Percentiles rank a stretch among this genome's conserved stretches.
Evolutionary conservation across 2,113 vertebrate species (phyloP).

Genomic region (Xiphias gladius): DNA sequence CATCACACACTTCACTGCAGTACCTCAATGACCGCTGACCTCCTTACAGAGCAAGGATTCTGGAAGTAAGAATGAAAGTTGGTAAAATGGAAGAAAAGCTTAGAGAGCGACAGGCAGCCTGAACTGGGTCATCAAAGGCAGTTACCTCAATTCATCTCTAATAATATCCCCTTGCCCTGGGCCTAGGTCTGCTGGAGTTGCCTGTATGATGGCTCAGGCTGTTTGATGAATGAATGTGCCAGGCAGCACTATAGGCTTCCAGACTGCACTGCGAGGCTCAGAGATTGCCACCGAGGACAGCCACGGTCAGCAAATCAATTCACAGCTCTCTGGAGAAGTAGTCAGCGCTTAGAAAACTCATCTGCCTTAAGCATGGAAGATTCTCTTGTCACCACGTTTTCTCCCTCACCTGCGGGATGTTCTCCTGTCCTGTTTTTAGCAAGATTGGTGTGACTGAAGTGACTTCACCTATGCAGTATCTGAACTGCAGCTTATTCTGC

Average conservation of each 20-base stretch:
- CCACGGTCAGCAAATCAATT: constrained; percentile 81
- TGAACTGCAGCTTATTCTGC: constrained; percentile 66
- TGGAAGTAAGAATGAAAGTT: constrained; percentile 65
- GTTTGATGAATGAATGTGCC: constrained; percentile 79
- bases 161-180: constrained; percentile 75
- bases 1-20: constrained; percentile 46
- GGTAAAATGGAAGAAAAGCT: constrained; percentile 54
- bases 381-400: constrained; percentile 66
- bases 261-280: constrained; percentile 51
- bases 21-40: constrained; percentile 68
- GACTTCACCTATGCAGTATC: constrained; percentile 65
- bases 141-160: constrained; percentile 78
- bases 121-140: constrained; percentile 81
- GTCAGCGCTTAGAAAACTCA: constrained; percentile 69
- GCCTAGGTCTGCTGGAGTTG: constrained; percentile 69
- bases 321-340: constrained; percentile 65
- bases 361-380: constrained; percentile 65
- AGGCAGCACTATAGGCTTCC: constrained; percentile 48
- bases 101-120: constrained; percentile 62
- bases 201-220: constrained; percentile 69
- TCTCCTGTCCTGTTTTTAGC: constrained; percentile 51
- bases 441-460: constrained; percentile 70
- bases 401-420: constrained; percentile 26
- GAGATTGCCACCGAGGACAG: constrained; percentile 70
- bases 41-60: constrained; percentile 57